These are phyloP conservation scores for Calyptommatus sinebrachiatus DNA, from an alignment of 2,113 vertebrate species.

Conservation along the genomic window DNA sequence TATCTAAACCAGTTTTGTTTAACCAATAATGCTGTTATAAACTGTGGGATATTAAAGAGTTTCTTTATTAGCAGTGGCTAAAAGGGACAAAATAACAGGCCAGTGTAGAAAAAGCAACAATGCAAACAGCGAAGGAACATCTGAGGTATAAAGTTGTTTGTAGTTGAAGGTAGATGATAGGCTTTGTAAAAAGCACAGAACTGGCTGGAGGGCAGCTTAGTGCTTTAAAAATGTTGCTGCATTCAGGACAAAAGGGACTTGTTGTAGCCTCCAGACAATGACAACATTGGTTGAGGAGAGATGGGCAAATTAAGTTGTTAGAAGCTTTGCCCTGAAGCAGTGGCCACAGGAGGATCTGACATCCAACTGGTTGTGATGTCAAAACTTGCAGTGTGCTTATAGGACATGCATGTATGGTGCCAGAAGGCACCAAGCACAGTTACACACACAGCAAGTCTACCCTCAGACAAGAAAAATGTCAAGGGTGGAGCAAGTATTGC, in stretches of 20 bases:
- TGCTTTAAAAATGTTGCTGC: neutral
- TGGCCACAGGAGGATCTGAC: too few relatives aligned
- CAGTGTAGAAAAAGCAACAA: neutral
- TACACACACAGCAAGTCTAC: too few relatives aligned
- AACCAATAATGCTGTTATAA: too few relatives aligned
- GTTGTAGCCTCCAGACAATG: neutral
- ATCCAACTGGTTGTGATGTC: too few relatives aligned
- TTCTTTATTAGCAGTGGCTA: neutral
- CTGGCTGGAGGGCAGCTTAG: neutral
- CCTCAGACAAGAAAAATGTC: too few relatives aligned
- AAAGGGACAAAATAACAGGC: neutral
- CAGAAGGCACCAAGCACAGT: too few relatives aligned
- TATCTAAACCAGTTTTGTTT: too few relatives aligned
- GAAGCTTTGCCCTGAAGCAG: too few relatives aligned
- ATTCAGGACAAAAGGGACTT: neutral
- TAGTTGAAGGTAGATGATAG: neutral
- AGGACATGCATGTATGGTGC: too few relatives aligned
- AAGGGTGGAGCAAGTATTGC: too few relatives aligned
- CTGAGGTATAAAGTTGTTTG: neutral
- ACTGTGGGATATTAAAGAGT: neutral
- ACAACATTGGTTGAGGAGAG: neutral
- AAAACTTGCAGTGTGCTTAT: too few relatives aligned
- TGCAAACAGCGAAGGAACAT: neutral
- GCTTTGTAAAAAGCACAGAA: neutral
- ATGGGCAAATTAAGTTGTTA: too few relatives aligned